Percentiles rank a stretch among this genome's conserved stretches.
phyloP scores from a whole-genome alignment of 2,888 invertebrate species.

The Synergus gifuensis region DNA sequence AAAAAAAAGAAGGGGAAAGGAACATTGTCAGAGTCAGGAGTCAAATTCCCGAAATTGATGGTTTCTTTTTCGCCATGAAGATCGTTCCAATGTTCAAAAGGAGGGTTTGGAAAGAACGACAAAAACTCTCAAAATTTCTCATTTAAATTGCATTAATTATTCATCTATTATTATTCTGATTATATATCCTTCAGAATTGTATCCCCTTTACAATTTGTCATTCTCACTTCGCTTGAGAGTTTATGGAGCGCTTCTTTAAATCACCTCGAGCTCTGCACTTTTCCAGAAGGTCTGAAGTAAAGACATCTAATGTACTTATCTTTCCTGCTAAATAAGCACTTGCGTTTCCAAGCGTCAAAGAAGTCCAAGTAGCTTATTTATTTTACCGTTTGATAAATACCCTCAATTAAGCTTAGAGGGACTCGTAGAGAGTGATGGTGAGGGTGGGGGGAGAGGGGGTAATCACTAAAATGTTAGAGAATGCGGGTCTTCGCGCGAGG shows the following conservation, averaged over 20 bases:
- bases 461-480: conserved; percentile 35
- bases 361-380: conserved; percentile 73
- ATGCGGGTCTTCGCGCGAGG: conserved; percentile 41
- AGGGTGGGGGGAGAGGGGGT: neutral
- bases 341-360: conserved; percentile 61
- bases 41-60: conserved; percentile 9
- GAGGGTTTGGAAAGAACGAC: no score
- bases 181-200: neutral
- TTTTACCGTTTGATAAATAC: conserved; percentile 74
- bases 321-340: conserved; percentile 66
- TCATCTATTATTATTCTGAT: neutral
- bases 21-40: neutral
- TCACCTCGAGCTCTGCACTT: neutral
- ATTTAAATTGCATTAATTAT: neutral
- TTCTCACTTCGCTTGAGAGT: neutral
- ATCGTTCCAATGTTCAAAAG: neutral
- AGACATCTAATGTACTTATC: conserved; percentile 64
- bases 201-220: conserved; percentile 23
- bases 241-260: conserved; percentile 1
- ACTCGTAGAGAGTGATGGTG: neutral
- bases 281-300: neutral
- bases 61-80: neutral
- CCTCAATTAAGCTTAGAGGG: conserved; percentile 68
- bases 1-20: neutral
- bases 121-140: neutral